Base-by-base conservation (phyloP, 2,888 invertebrate species). In the Drosophila putrida region DNA sequence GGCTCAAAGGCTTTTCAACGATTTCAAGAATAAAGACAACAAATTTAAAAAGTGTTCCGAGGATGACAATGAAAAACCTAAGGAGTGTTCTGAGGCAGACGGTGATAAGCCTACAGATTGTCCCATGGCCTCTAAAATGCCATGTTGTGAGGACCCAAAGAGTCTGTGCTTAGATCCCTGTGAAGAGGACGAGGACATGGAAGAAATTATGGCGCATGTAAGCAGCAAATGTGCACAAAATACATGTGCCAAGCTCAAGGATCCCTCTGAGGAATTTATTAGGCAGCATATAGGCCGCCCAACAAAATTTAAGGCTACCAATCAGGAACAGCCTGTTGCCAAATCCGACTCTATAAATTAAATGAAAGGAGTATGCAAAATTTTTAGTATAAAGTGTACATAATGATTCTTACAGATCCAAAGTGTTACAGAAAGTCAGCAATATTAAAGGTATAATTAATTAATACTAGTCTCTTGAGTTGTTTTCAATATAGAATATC, bases 401-500 rank as follows among this genome's bases (percentile, higher is more conserved):
- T 10, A 15, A 47, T 31, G 13, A 13, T 13, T 6, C 13, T 4
- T 31, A 4, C 15, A 11, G 9, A 47, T 31, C 0, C 2, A 43
- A 55, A 33, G 27, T 36, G 20, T 31, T n/a, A 39, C 20, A 20
- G 0, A 35, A 49, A 15, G 28, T 15, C 39, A 31, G 20, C 20
- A 54, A 20, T 41, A 25, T 33, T 35, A 13, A 6, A 1, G 9
- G 20, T 20, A 33, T 28, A 10, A 5, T n/a, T n/a, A n/a, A 28
- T 28, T 33, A 31, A 20, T 8, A 20, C 13, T 35, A 43, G 6
- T 64, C 58, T 9, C 28, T 35, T 36, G 28, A 53, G 39, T 35
- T 61, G 27, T 65, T 53, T 50, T 76, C 76, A 4, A 76, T 66
- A 25, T 82, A 88, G 58, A 91, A 92, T 67, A 93, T 84, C 83